A percentile compares a stretch with the other conserved stretches of the same genome.
These are phyloP conservation scores for Nymphicus hollandicus DNA, from an alignment of 2,113 vertebrate genomes.

Conservation along the genomic window DNA sequence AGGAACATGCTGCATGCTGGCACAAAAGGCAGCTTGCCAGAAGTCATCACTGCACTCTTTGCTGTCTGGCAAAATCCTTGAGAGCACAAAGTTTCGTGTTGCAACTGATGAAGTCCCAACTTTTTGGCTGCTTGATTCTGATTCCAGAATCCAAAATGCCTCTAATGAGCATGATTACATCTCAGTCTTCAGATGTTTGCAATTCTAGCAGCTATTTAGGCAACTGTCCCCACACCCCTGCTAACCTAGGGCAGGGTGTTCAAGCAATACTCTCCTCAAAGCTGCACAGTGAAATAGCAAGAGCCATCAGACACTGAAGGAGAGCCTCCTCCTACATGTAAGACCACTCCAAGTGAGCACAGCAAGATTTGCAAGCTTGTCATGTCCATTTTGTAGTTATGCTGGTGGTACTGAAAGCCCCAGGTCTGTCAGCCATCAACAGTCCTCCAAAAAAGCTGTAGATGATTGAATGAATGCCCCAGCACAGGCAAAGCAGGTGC, in stretches of 20 bases:
- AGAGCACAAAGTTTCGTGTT: background rate
- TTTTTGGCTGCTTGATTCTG: background rate
- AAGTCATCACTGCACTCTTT: background rate
- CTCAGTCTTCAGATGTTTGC: background rate
- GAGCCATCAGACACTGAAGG: background rate
- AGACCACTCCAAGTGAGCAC: background rate
- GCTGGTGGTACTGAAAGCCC: background rate
- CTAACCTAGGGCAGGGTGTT: background rate
- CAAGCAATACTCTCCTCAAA: background rate
- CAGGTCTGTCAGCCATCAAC: background rate
- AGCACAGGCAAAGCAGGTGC: background rate
- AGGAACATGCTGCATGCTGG: background rate
- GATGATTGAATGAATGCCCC: background rate
- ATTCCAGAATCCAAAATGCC: background rate
- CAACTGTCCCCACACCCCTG: background rate
- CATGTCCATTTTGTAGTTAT: background rate
- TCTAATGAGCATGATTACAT: background rate
- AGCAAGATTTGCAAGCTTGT: background rate
- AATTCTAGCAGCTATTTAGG: background rate
- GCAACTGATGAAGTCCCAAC: background rate
- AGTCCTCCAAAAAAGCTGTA: background rate
- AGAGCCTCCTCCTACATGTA: background rate
- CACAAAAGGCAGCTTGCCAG: background rate
- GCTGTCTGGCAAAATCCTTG: background rate
- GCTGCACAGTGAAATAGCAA: background rate